Base-by-base conservation (phyloP, 2,888 invertebrate species). In the Eulithis prunata region DNA sequence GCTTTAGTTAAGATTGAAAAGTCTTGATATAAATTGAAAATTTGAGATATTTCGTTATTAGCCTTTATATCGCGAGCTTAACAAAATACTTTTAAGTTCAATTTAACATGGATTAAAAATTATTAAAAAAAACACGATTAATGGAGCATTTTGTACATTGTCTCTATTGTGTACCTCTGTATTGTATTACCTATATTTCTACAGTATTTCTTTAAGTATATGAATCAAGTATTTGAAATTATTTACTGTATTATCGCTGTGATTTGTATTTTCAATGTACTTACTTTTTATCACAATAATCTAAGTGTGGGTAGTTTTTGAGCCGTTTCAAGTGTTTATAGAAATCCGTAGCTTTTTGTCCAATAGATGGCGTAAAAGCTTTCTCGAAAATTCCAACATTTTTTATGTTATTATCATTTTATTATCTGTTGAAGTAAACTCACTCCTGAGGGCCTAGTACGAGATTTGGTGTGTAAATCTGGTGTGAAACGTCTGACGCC, bases 41-140 rank as follows among this genome's bases (percentile, higher is more conserved):
- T 57, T 21, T 13, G 14, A 62, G 13, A 41, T 41, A 11, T 58
- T 41, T 61, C 13, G 8, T 46, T 65, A 56, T 60, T 57, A 51
- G 45, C 36, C 45, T 57, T 61, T 57, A 43, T 12, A 64, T 64
- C 74, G 65, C 64, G 74, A 76, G 75, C 75, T 79, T 76, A 78
- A 72, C 68, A 70, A 72, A 68, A 68, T 71, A 68, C 68, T 75
- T 49, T 72, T 72, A 64, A 57, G 72, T 77, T 73, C 72, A 77
- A 76, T 78, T 73, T 54, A 51, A n/a, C 51, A 54, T 57, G 5
- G 45, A 43, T 14, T 56, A 53, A 13, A 3, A 45, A 14, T 3
- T 12, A 32, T 21, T 13, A 41, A 41, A 3, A 41, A 11, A 41
- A 21, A 21, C 21, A 21, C 21, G 21, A 21, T 21, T 21, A 21